Evolutionary conservation across 2,888 invertebrate genomes (phyloP).

Genomic region (Molorchus minor): DNA sequence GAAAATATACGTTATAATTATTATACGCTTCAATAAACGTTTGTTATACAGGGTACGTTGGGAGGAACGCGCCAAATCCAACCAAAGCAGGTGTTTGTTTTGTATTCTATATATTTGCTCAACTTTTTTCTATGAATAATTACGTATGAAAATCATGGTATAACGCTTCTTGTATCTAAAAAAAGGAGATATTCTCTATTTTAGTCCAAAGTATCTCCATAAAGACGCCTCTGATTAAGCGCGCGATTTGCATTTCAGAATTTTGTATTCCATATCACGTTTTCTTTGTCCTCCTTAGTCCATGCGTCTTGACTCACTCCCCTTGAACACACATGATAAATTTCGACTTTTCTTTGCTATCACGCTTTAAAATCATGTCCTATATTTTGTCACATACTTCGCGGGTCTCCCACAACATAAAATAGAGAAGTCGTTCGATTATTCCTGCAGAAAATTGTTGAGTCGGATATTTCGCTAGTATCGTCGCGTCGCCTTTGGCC

Average conservation of each 20-base stretch:
- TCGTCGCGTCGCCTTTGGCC: slow-evolving; percentile 12
- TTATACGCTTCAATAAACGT: no score
- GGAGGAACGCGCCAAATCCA: no score
- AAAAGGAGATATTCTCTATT: no score
- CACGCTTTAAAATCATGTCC: slow-evolving; percentile 26
- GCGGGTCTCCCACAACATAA: slow-evolving; percentile 22
- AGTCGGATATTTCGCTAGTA: slow-evolving; percentile 5
- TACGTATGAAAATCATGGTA: no score
- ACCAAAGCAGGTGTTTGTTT: no score
- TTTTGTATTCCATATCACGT: slow-evolving; percentile 29
- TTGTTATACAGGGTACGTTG: no score
- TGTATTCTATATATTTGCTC: no score
- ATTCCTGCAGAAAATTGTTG: slow-evolving; percentile 20
- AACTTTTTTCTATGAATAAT: no score
- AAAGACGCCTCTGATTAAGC: slow-evolving; percentile 13
- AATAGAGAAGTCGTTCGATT: slow-evolving; percentile 24
- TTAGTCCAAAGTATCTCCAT: no score
- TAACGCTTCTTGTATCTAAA: no score
- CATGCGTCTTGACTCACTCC: slow-evolving; percentile 27
- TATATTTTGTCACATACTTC: slow-evolving; percentile 26
- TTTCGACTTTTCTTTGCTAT: slow-evolving; percentile 25
- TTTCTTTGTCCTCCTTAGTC: slow-evolving; percentile 26
- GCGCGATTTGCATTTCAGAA: slow-evolving; percentile 25
- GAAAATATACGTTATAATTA: no score
- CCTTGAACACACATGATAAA: slow-evolving; percentile 28